Base-by-base conservation (phyloP, 2,797 vertebrate species). In the Halcyon leucocephala region DNA sequence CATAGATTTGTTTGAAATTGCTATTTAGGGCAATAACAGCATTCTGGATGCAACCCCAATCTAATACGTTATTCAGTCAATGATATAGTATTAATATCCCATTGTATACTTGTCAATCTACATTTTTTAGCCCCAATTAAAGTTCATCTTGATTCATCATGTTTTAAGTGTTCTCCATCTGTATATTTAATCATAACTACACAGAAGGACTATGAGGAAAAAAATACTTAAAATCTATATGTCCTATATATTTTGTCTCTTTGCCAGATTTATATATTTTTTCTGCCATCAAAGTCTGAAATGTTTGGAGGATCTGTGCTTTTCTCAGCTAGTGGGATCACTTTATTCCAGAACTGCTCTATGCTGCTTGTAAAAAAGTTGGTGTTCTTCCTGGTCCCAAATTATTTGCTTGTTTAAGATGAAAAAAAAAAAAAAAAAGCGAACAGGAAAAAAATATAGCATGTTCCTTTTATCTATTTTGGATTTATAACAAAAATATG, bases 341-440 rank as follows among this genome's bases (percentile, higher is more conserved):
- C 48, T 2, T 51, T n/a, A 70, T 54, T 73, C 46, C 25, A 15
- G 3, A 51, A 1, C 25, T 0, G 0, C 21, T 70, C 35, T 14
- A 9, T 26, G 19, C 20, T 80, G 3, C 19, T 42, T 20, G 4
- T 64, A 15, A 37, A 51, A 57, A 66, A 58, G 2, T 1, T 42
- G 10, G 0, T 28, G 8, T 41, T 90, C 78, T 66, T 54, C 28
- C 22, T 41, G 25, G 13, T 58, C 21, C 16, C 28, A 31, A 31
- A 24, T 37, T 5, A 1, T 33, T 83, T 70, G 25, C n/a, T 71
- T 46, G 58, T 80, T 28, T 64, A 1, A 58, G 14, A 19, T 91
- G 29, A 61, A 37, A 12, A 46, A 16, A 39, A 39, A 37, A 37
- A 37, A 39, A 12, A 37, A 37, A 39, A 39, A 35, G 35, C 37